A percentile compares a stretch with the other conserved stretches of the same genome.
These are phyloP conservation scores for Parochlus steinenii DNA, from an alignment of 2,888 invertebrate genomes.

Conservation along the genomic window DNA sequence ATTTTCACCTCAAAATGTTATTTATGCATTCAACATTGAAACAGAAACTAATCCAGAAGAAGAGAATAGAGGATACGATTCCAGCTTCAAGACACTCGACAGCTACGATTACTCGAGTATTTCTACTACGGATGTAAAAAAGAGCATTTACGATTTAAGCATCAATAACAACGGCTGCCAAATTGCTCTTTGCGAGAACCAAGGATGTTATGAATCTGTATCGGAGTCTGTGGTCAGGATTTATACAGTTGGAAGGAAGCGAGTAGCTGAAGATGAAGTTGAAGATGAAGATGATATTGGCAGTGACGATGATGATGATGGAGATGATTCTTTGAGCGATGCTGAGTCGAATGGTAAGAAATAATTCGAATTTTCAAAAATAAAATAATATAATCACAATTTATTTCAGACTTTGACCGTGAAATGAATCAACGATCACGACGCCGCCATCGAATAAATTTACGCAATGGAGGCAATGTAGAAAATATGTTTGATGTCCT, in stretches of 20 bases:
- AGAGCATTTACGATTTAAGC: slow-evolving; percentile 71
- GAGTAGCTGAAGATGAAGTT: slow-evolving; percentile 80
- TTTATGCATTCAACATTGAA: slow-evolving; percentile 74
- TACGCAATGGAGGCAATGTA: slow-evolving; percentile 6
- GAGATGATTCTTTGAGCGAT: slow-evolving; percentile 25
- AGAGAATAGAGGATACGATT: slow-evolving; percentile 60
- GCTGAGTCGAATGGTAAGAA: slow-evolving; percentile 24
- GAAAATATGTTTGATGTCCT: slow-evolving; percentile 9
- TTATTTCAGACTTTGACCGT: slow-evolving; percentile 7
- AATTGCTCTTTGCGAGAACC: slow-evolving; percentile 82
- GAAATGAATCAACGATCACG: slow-evolving; percentile 7
- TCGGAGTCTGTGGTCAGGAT: slow-evolving; percentile 82
- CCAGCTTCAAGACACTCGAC: slow-evolving; percentile 90
- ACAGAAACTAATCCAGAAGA: slow-evolving; percentile 51
- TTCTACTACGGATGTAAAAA: slow-evolving; percentile 82
- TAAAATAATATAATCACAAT: neutral
- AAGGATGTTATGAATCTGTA: slow-evolving; percentile 63
- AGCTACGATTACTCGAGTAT: slow-evolving; percentile 88
- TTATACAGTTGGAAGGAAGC: slow-evolving; percentile 79
- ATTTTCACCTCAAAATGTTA: slow-evolving; percentile 73
- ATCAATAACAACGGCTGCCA: slow-evolving; percentile 72
- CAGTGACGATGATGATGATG: slow-evolving; percentile 33
- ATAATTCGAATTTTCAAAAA: neutral
- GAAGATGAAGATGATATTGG: slow-evolving; percentile 35
- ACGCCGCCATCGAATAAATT: slow-evolving; percentile 7